Evolutionary conservation across 2,888 invertebrate species (phyloP).

Genomic region (Embidobia sp.): DNA sequence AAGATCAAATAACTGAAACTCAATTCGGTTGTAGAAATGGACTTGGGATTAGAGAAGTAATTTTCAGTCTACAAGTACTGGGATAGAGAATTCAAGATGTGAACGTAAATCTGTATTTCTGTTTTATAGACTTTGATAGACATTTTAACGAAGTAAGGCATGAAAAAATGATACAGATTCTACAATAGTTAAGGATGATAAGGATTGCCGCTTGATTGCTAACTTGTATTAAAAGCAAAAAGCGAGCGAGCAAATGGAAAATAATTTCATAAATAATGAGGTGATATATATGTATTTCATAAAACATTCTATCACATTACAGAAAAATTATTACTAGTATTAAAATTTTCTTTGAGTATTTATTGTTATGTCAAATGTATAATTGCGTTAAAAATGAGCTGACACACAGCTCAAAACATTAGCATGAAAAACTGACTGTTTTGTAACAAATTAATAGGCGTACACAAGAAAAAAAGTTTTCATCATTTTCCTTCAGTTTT

Average conservation of each 20-base stretch:
- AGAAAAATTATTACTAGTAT: no score
- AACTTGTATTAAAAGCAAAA: not conserved
- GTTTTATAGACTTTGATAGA: conserved; percentile 8
- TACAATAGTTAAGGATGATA: conserved; percentile 1
- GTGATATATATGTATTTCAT: no score
- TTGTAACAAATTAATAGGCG: no score
- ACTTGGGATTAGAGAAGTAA: not conserved
- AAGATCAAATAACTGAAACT: not conserved
- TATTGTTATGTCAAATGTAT: no score
- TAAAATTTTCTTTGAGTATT: no score
- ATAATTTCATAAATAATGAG: no score
- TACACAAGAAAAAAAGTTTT: no score
- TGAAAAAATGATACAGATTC: conserved; percentile 7
- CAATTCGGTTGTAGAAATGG: conserved; percentile 6
- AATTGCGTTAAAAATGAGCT: no score
- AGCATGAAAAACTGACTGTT: no score
- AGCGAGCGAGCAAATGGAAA: not conserved
- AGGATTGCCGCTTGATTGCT: not conserved
- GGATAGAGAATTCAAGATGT: not conserved
- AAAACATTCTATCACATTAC: no score
- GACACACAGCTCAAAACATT: no score
- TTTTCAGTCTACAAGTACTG: conserved; percentile 6
- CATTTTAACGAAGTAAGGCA: not conserved
- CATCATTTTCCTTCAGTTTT: no score
- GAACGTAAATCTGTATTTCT: not conserved